These are phyloP conservation scores for Anas platyrhynchos DNA, from an alignment of 2,113 vertebrate genomes.

Conservation along the genomic window DNA sequence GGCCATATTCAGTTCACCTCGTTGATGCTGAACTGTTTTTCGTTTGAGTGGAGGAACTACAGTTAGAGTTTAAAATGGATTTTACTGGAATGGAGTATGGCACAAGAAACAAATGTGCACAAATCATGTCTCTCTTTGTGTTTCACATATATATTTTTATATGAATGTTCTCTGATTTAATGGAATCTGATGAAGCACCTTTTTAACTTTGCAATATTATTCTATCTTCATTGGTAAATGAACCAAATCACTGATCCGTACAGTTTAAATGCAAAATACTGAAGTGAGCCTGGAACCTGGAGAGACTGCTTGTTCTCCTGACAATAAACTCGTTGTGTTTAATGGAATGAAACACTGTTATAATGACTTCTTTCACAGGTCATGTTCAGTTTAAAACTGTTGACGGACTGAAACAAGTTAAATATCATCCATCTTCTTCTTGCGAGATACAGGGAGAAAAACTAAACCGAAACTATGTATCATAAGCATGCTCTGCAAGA, in stretches of 20 bases:
- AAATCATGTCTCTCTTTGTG: background rate
- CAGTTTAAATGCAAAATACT: conserved; percentile 80
- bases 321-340: conserved; percentile 83
- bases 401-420: conserved; percentile 77
- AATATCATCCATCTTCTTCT: conserved; percentile 72
- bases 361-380: conserved; percentile 84
- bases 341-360: conserved; percentile 84
- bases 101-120: background rate
- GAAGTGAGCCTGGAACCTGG: conserved; percentile 75
- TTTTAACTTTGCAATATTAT: conserved; percentile 81
- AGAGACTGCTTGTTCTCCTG: conserved; percentile 78
- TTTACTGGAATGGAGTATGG: background rate
- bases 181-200: conserved; percentile 79
- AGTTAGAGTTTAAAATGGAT: background rate
- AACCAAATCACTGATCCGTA: conserved; percentile 78
- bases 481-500: background rate
- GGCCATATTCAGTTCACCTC: background rate
- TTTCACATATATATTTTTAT: conserved; percentile 25
- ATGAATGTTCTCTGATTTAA: conserved; percentile 70
- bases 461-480: background rate
- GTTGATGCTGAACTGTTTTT: background rate
- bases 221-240: conserved; percentile 82
- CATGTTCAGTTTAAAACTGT: conserved; percentile 81
- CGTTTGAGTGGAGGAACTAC: rapidly evolving
- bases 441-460: background rate